Base-by-base conservation (phyloP, 92 coral and sea anemone genomes). In the Anthopleura xanthogrammica region DNA sequence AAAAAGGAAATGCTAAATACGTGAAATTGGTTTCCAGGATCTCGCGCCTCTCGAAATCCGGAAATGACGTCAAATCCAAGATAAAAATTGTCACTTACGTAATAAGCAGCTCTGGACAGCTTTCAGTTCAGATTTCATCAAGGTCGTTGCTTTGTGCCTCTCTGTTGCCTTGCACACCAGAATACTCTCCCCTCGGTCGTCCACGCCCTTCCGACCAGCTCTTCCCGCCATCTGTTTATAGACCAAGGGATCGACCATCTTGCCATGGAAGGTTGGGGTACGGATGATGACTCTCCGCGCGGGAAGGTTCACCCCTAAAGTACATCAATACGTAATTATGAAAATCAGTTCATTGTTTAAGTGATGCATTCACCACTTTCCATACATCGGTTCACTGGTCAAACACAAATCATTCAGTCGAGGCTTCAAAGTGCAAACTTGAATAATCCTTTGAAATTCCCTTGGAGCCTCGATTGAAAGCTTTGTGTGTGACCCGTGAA, bases 211-310 rank as follows among this genome's bases (percentile, higher is more conserved):
- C 56, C 99, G 94, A 5, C 99, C 99, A 6, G 99, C 99, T 73
- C 99, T 97, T 42, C 99, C 99, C 12, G 99, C 98, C 99, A 96
- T 96, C 82, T 96, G 99, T 90, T 96, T 96, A 86, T 96, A 96
- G 73, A 96, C 92, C 79, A 96, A 84, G 13, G 95, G 90, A 74
- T 96, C 99, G 60, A 96, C 88, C 50, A 92, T 78, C 84, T 91
- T 92, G 29, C 99, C 99, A 72, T 94, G 93, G 83, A 96, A 96
- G 79, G 95, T 96, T 23, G 98, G 99, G 17, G 99, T 94, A 40
- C 99, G 98, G 77, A 96, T 96, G 72, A 96, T 92, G 46, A 96
- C 99, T 0, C 99, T 93, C 62, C 99, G 97, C 39, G 99, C 99
- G n/a, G 99, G 99, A 14, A 96, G 98, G 82, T 96, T 96, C 6